These are phyloP conservation scores for Atta cephalotes DNA, from an alignment of 1,140 invertebrate genomes.

Conservation along the genomic window DNA sequence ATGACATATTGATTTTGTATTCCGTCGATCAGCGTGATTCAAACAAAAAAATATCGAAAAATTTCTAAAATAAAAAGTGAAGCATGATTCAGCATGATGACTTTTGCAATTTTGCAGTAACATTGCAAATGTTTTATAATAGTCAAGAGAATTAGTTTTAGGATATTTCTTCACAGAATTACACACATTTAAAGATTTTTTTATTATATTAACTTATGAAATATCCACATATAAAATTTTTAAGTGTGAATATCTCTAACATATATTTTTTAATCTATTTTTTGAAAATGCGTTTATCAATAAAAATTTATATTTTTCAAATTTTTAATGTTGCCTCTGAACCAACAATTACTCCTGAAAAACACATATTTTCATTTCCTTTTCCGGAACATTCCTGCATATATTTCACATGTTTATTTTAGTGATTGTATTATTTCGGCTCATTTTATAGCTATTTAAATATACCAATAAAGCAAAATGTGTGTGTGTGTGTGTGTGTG, in stretches of 20 bases:
- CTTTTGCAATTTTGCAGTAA: no score
- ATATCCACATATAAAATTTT: not conserved
- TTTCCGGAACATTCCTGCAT: not conserved
- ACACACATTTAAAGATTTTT: not conserved
- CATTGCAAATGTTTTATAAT: no score
- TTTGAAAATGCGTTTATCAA: not conserved
- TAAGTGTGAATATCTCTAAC: not conserved
- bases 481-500: not conserved
- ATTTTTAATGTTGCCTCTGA: not conserved
- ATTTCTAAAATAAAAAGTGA: not conserved
- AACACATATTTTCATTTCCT: not conserved
- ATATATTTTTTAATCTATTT: not conserved
- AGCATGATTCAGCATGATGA: no score
- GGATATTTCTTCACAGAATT: not conserved
- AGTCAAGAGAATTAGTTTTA: not conserved
- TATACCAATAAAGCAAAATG: slow-evolving; percentile 23
- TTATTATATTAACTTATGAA: not conserved
- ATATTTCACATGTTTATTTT: slow-evolving; percentile 20
- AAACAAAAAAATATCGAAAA: not conserved
- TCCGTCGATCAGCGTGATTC: not conserved
- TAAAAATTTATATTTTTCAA: not conserved
- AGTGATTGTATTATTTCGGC: not conserved
- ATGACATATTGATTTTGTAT: not conserved
- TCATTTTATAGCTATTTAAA: not conserved
- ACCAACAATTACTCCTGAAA: not conserved